Conservation (phyloP, 2,888 invertebrate species). For the Fragum sueziense region DNA sequence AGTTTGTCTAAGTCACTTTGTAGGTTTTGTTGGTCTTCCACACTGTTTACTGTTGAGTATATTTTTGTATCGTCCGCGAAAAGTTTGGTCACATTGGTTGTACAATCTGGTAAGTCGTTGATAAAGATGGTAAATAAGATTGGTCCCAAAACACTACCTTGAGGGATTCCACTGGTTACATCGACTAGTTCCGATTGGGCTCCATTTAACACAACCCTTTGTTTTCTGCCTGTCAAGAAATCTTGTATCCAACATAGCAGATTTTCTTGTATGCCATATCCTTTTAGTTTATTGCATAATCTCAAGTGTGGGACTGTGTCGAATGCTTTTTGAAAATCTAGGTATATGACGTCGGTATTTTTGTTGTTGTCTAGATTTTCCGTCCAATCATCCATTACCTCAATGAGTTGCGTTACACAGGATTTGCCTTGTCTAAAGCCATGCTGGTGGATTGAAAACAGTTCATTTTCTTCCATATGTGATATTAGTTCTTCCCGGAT, state of each 20-base stretch:
- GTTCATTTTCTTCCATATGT: not conserved
- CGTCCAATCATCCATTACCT: not conserved
- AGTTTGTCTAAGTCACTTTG: no score
- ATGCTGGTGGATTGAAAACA: not conserved
- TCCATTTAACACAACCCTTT: not conserved
- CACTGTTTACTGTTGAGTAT: no score
- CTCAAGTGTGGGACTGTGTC: not conserved
- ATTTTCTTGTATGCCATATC: not conserved
- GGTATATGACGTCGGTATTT: not conserved
- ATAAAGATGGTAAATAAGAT: not conserved
- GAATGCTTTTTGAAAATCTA: not conserved
- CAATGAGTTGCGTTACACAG: not conserved
- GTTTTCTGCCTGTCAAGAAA: not conserved
- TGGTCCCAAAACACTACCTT: not conserved
- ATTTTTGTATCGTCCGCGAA: no score
- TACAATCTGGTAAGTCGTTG: not conserved
- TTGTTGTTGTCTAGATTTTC: not conserved
- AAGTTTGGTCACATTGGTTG: no score
- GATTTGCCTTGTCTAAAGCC: not conserved
- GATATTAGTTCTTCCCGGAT: not conserved
- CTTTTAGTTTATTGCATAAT: not conserved
- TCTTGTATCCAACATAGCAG: not conserved
- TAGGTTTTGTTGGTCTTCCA: no score
- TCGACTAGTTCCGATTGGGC: not conserved
- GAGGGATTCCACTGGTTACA: not conserved